phyloP scores from a whole-genome alignment of 2,797 vertebrate genomes.

The Myripristis jacobus region DNA sequence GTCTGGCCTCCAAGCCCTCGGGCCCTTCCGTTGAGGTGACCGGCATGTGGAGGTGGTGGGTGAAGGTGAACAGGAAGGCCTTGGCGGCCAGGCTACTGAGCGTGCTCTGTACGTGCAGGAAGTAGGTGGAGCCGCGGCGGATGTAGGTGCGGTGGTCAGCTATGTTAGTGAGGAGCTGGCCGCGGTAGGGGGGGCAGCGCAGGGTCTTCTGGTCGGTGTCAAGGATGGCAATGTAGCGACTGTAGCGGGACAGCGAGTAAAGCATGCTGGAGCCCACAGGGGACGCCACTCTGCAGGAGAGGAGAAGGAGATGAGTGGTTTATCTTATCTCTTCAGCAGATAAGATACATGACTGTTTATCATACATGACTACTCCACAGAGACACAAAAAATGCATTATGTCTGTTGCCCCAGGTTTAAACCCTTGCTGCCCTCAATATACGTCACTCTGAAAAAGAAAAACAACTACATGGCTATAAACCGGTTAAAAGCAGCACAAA shows the following conservation, averaged over 20 bases:
- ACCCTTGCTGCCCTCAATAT: too few species aligned
- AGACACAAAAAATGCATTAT: too few species aligned
- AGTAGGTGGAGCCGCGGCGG: slow-evolving; percentile 96
- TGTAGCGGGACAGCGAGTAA: slow-evolving; percentile 92
- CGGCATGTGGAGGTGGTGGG: slow-evolving; percentile 95
- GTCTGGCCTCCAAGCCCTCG: slow-evolving; percentile 82
- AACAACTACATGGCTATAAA: too few species aligned
- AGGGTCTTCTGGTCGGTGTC: slow-evolving; percentile 95
- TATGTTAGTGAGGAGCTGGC: slow-evolving; percentile 87
- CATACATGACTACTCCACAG: too few species aligned
- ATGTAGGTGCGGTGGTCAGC: slow-evolving; percentile 96
- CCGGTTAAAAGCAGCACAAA: too few species aligned
- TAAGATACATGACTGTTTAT: too few species aligned
- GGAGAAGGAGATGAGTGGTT: slow-evolving; percentile 16
- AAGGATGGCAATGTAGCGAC: slow-evolving; percentile 93
- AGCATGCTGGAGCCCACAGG: slow-evolving; percentile 86
- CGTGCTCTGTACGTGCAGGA: slow-evolving; percentile 90
- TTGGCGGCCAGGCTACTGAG: slow-evolving; percentile 91
- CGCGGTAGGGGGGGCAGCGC: slow-evolving; percentile 91
- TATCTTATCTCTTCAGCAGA: too few species aligned
- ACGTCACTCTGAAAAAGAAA: too few species aligned
- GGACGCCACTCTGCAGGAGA: slow-evolving; percentile 85
- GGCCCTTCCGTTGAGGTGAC: slow-evolving; percentile 84
- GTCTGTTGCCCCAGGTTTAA: too few species aligned
- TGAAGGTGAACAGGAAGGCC: slow-evolving; percentile 95